Evolutionary conservation across 1,140 invertebrate species (phyloP).

Genomic region (Drosophila auraria): DNA sequence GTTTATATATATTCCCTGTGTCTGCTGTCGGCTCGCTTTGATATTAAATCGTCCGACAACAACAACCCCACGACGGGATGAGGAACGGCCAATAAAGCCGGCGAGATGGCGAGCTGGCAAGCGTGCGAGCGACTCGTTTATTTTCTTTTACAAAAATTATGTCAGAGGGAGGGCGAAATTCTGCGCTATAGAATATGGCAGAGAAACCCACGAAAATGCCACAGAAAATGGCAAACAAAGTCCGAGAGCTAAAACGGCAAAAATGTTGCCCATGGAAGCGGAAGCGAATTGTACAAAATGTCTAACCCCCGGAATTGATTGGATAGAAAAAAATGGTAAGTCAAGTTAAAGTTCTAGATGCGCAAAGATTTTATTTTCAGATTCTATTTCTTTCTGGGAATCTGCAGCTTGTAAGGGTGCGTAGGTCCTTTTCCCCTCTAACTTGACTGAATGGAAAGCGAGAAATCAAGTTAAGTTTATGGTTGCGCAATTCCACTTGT

Average conservation of each 20-base stretch:
- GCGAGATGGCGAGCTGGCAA: slow-evolving; percentile 58
- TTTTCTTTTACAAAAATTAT: slow-evolving; percentile 66
- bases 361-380: slow-evolving; percentile 13
- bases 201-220: slow-evolving; percentile 14
- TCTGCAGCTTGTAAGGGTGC: background rate
- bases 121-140: slow-evolving; percentile 70
- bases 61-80: slow-evolving; percentile 40
- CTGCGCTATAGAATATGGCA: slow-evolving; percentile 28
- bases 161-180: slow-evolving; percentile 40
- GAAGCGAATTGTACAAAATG: slow-evolving; percentile 38
- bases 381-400: slow-evolving; percentile 4
- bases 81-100: slow-evolving; percentile 49
- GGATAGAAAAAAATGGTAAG: slow-evolving; percentile 24
- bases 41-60: slow-evolving; percentile 75
- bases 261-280: slow-evolving; percentile 42
- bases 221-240: slow-evolving; percentile 30
- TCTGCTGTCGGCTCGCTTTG: slow-evolving; percentile 71
- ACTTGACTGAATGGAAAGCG: background rate
- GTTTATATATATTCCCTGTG: slow-evolving; percentile 48
- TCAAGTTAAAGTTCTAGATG: slow-evolving; percentile 22
- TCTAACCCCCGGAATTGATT: slow-evolving; percentile 32
- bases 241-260: slow-evolving; percentile 8
- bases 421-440: background rate
- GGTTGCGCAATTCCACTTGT: slow-evolving; percentile 1
- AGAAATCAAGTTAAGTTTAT: slow-evolving; percentile 5